A percentile compares a stretch with the other conserved stretches of the same genome.
phyloP scores from a whole-genome alignment of 2,888 invertebrate species.

The Anthophora plumipes region DNA sequence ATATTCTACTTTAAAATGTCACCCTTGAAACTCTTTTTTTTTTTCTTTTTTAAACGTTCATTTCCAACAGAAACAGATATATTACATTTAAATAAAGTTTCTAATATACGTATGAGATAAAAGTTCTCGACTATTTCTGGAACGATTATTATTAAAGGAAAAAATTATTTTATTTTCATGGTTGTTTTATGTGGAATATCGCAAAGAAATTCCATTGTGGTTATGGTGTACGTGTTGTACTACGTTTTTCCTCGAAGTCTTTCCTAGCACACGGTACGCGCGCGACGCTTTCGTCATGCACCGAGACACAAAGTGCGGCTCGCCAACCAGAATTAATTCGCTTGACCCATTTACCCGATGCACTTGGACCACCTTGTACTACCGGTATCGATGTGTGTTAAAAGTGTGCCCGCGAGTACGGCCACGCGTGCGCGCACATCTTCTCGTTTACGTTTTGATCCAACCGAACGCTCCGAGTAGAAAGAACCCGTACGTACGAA shows the following conservation, averaged over 20 bases:
- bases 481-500: not conserved
- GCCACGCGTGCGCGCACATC: slow-evolving; percentile 36
- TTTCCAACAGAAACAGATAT: no score
- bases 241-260: slow-evolving; percentile 30
- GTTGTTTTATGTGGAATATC: not conserved
- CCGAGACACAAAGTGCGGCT: slow-evolving; percentile 57
- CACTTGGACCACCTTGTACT: slow-evolving; percentile 78
- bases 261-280: slow-evolving; percentile 23
- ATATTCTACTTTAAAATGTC: no score
- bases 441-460: slow-evolving; percentile 16
- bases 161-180: not conserved
- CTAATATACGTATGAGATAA: no score
- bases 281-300: slow-evolving; percentile 51
- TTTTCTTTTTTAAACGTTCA: no score
- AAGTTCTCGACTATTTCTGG: no score
- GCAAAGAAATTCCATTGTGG: not conserved
- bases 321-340: slow-evolving; percentile 72
- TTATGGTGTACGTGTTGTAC: not conserved
- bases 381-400: slow-evolving; percentile 59
- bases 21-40: no score
- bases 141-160: no score
- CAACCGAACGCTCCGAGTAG: not conserved
- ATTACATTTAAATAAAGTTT: no score
- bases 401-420: slow-evolving; percentile 38
- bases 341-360: slow-evolving; percentile 83